A percentile compares a stretch with the other conserved stretches of the same genome.
phyloP scores from a whole-genome alignment of 2,113 vertebrate species.

The Atlantisia rogersi region DNA sequence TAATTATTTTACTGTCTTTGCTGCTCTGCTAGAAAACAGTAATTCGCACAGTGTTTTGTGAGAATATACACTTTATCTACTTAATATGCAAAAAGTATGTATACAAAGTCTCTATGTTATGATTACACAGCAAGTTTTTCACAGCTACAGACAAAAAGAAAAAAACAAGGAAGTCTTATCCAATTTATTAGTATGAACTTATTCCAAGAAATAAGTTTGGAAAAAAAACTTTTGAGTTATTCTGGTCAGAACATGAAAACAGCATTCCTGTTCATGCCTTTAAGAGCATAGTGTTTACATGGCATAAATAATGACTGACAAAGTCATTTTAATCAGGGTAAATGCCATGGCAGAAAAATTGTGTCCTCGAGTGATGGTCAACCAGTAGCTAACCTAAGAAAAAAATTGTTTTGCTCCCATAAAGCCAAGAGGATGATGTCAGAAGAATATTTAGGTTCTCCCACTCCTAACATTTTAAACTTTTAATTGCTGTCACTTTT shows the following conservation, averaged over 20 bases:
- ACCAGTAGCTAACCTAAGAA: not conserved
- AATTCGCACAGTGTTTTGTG: not conserved
- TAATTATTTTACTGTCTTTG: not conserved
- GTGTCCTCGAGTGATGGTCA: not conserved
- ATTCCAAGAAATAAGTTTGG: not conserved
- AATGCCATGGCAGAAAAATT: not conserved
- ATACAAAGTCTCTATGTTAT: not conserved
- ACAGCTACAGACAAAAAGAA: not conserved
- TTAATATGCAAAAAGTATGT: not conserved
- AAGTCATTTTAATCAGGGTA: not conserved
- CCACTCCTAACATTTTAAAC: not conserved
- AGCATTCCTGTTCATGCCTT: not conserved
- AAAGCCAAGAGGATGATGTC: not conserved
- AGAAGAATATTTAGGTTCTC: not conserved
- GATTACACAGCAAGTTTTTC: not conserved
- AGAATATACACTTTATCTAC: not conserved
- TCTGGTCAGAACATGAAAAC: not conserved
- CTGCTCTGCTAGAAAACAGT: not conserved
- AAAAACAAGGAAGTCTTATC: no score
- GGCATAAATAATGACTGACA: not conserved
- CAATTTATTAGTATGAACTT: not conserved
- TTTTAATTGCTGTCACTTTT: not conserved
- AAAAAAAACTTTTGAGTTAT: not conserved
- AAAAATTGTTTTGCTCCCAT: not conserved
- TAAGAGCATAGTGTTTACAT: not conserved